Evolutionary conservation across 2,113 vertebrate genomes (phyloP), one percentile per base, ranked within the genome.

Genomic region (Balaeniceps rex): DNA sequence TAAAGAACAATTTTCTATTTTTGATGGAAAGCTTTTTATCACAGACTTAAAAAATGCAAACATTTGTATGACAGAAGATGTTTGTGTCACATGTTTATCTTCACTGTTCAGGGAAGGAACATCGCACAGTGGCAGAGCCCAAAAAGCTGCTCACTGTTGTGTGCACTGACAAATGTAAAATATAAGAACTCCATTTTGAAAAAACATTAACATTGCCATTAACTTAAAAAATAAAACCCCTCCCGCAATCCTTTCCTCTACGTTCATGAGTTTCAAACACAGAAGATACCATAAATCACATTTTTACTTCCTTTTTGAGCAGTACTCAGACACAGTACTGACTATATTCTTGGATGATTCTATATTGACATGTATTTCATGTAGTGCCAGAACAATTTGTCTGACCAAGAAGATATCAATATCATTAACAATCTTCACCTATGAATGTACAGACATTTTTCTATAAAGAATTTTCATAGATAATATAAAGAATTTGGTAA

Each of bases 111-210:
- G 40, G 47, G 24, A 69, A 89, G 33, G 34, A 75, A 54, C 44
- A 76, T 22, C 0, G 0, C 52, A 55, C 14, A 49, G 12, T 26
- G 12, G 23, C 40, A 93, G 33, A 78, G 26, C 33, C 1, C 2
- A 94, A 90, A 92, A 55, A 25, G 11, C 19, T 38, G 72, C 38
- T 76, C 12, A 61, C 18, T 55, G 42, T 40, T 88, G n/a, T 42
- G 19, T n/a, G 33, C 69, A 64, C 21, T 40, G 51, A 75, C 25
- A 70, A 87, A 69, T 12, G 6, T 22, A 79, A 94, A 93, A 68
- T 44, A 86, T 4, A 86, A 47, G 19, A 80, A 60, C 6, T 58
- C 23, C 17, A 51, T 60, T 87, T 87, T 42, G 42, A 70, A 69
- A 92, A 90, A 83, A 11, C 2, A 71, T 40, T 76, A 78, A 44